Conservation (phyloP, 2,797 vertebrate genomes). For the Gymnopithys bicolor region DNA sequence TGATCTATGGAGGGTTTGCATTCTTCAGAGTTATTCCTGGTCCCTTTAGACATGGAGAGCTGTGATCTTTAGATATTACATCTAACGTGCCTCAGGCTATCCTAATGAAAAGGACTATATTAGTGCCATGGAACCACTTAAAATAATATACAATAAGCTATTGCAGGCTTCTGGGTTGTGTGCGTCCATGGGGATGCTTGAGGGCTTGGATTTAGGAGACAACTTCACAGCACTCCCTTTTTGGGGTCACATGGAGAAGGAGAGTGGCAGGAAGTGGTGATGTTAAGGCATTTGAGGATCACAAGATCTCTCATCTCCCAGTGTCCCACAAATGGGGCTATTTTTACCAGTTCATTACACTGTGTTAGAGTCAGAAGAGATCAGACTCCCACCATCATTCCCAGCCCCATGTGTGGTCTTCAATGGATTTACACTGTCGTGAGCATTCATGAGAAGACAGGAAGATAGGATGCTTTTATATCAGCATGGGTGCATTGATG, state of each 20-base stretch:
- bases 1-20: not conserved
- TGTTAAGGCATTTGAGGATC: not conserved
- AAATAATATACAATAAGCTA: not conserved
- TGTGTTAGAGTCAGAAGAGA: not conserved
- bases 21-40: constrained; percentile 17
- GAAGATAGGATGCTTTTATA: not conserved
- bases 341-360: fast-evolving
- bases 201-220: not conserved
- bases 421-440: fast-evolving
- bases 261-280: constrained; percentile 21
- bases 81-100: not conserved
- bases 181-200: not conserved
- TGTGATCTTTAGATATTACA: not conserved
- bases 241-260: not conserved
- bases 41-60: not conserved
- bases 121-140: not conserved
- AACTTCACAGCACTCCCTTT: not conserved
- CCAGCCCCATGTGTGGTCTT: not conserved
- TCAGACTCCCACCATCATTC: not conserved
- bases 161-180: not conserved
- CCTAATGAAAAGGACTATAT: constrained; percentile 5
- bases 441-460: not conserved
- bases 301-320: not conserved
- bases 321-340: not conserved
- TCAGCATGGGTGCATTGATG: not conserved